Evolutionary conservation across 64 coral and sea anemone genomes (phyloP), one percentile per base, ranked within the genome.

Genomic region (Orbicella faveolata): DNA sequence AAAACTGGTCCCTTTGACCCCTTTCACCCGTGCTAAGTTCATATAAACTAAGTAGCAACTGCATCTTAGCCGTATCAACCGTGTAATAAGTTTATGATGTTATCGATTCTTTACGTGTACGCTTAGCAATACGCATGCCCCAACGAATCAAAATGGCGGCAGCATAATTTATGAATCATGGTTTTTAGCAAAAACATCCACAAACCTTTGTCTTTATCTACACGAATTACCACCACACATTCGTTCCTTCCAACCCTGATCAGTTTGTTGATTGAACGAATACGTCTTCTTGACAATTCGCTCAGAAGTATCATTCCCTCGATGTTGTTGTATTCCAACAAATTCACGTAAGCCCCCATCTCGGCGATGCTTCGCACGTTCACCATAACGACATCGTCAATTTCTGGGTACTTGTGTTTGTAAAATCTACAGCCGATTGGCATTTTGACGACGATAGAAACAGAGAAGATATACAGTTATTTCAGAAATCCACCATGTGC

Each of bases 301-400:
- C 97, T 99, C 8, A 99, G 74, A 79, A 99, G 88, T 69, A 99
- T 99, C 97, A 99, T 99, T 41, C 97, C 97, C 89, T 99, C 97
- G 14, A 95, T 95, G 84, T 99, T 99, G 75, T 99, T 99, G 67
- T 99, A 99, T 72, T 99, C 97, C 13, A 99, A 72, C 19, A 99
- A 80, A 80, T 99, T 99, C 54, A 99, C 97, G 35, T 99, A 99
- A 1, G 97, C 97, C 16, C 97, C 97, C 97, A 99, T 99, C 86
- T 99, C 97, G 17, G 97, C 97, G 73, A 99, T 99, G 79, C 94
- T 99, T 57, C 97, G 94, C 36, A 99, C 94, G 80, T 99, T 99
- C 19, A 99, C 97, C 97, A 99, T 99, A 7, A 99, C 97, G 33
- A 99, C 97, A 94, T 99, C 97, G 86, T 99, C 97, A 15, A 99